Evolutionary conservation across 2,113 vertebrate species (phyloP), one percentile per base, ranked within the genome.

Genomic region (Ctenomys sociabilis): DNA sequence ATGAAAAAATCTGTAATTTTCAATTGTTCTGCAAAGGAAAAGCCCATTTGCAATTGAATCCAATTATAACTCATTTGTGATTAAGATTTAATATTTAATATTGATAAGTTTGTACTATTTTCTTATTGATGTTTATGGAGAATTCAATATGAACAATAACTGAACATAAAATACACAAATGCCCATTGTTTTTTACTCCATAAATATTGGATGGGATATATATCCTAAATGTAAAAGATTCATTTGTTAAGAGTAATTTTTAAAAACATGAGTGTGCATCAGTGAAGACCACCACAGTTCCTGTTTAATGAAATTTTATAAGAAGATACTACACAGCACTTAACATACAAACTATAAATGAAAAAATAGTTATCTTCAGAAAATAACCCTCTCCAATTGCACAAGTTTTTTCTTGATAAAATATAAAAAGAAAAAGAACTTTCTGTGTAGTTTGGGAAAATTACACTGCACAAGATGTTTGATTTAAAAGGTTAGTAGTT

Each of bases 41-140:
- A 95, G 24, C 0, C 45, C 52, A 86, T 97, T 96, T 98, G 91
- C 85, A 97, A 96, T 49, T 96, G 95, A 93, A 94, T 96, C 93
- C 43, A 95, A 97, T 98, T 97, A 88, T 81, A 97, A 91, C 35
- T 96, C 54, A 28, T 93, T 96, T 98, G 90, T 96, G 89, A 98
- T 97, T 97, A 96, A 24, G n/a, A 97, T 97, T 96, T 96, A 13
- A 45, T 97, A 81, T 96, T 97, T 97, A 98, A 96, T 97, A 98
- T 95, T 97, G 93, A 98, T 94, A 82, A 86, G 68, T 93, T 97
- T 96, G 32, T 83, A 73, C 72, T 97, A 57, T 96, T 97, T 89
- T 96, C 96, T 97, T 97, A 92, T 97, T 96, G 90, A 91, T 96
- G 32, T 95, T 95, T 96, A 72, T 70, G 68, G 66, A 96, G 49